phyloP scores from a whole-genome alignment of 2,113 vertebrate species.

The Centropristis striata region DNA sequence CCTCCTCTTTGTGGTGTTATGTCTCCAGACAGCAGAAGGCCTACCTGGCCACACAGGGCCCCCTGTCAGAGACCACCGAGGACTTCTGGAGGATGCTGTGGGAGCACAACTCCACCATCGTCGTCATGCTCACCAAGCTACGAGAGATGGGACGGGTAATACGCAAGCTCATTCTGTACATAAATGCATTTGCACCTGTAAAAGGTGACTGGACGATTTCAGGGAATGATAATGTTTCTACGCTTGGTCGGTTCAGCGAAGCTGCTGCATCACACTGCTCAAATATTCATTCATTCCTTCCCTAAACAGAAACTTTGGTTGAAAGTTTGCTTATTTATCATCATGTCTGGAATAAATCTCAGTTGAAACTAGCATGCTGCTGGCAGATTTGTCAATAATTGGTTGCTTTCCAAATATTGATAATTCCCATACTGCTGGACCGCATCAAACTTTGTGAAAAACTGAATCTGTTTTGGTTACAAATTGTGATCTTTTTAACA shows the following conservation, averaged over 20 bases:
- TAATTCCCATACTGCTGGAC: neutral
- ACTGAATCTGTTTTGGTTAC: neutral
- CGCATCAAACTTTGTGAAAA: neutral
- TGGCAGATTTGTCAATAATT: slow-evolving; percentile 27
- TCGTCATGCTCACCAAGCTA: slow-evolving; percentile 98
- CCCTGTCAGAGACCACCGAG: slow-evolving; percentile 95
- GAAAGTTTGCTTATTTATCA: slow-evolving; percentile 43
- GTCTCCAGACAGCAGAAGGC: slow-evolving; percentile 93
- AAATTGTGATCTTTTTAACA: neutral
- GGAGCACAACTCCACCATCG: slow-evolving; percentile 98
- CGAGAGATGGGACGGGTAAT: slow-evolving; percentile 96
- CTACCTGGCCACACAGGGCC: slow-evolving; percentile 96
- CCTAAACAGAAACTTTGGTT: slow-evolving; percentile 38
- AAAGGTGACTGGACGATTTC: slow-evolving; percentile 17
- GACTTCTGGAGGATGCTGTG: slow-evolving; percentile 99
- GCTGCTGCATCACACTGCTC: slow-evolving; percentile 23
- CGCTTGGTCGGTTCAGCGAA: neutral
- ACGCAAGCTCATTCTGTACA: neutral
- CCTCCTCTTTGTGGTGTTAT: slow-evolving; percentile 26
- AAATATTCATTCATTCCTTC: slow-evolving; percentile 64
- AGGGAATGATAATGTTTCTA: slow-evolving; percentile 12
- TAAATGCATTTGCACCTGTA: neutral
- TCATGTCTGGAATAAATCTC: slow-evolving; percentile 1
- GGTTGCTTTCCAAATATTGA: slow-evolving; percentile 25
- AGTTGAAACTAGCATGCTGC: slow-evolving; percentile 1